These are phyloP conservation scores for Bucco capensis DNA, from an alignment of 2,113 vertebrate genomes.

Conservation along the genomic window DNA sequence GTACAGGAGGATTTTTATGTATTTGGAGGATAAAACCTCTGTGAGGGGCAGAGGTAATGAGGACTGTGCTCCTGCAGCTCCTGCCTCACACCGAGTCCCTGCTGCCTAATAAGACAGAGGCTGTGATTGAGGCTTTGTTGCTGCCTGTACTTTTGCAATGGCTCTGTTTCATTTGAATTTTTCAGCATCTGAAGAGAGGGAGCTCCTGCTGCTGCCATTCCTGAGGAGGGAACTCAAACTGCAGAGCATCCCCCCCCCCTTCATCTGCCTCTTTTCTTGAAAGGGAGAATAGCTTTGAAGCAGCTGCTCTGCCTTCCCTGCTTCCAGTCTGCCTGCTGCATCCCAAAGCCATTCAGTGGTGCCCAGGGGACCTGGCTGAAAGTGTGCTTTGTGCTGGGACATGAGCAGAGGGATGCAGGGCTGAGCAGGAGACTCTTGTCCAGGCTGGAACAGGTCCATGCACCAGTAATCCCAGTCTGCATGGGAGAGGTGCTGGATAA, in stretches of 20 bases:
- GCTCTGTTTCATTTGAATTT: not conserved
- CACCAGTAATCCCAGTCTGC: fast-evolving
- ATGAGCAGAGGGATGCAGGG: not conserved
- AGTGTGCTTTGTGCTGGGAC: not conserved
- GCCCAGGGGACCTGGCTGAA: not conserved
- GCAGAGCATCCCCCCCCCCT: not conserved
- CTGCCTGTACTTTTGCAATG: not conserved
- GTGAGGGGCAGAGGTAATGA: not conserved
- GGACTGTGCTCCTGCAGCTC: not conserved
- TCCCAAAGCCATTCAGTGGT: not conserved
- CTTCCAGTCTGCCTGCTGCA: not conserved
- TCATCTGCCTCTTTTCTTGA: not conserved
- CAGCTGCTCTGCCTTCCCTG: not conserved
- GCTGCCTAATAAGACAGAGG: not conserved
- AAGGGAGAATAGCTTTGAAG: not conserved
- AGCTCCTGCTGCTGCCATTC: not conserved
- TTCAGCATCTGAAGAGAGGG: not conserved
- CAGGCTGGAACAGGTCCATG: not conserved
- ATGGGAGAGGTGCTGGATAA: not conserved
- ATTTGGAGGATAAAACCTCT: not conserved
- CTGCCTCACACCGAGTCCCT: fast-evolving
- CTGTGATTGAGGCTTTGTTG: not conserved
- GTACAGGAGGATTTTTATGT: not conserved
- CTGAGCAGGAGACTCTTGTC: no score
- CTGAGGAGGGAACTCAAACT: not conserved